Evolutionary conservation across 2,797 vertebrate genomes (phyloP), one percentile per base, ranked within the genome.

Genomic region (Acanthurus tractus): DNA sequence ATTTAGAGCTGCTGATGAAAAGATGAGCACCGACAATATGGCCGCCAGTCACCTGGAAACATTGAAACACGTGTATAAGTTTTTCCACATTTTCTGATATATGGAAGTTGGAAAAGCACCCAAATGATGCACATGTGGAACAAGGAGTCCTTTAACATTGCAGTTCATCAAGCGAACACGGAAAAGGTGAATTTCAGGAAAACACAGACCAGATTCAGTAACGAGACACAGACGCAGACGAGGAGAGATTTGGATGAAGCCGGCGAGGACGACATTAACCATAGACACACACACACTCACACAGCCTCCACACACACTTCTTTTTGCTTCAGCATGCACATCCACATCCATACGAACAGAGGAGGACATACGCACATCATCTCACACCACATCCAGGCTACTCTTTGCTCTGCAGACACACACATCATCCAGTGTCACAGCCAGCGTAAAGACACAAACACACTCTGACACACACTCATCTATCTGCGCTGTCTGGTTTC

Each of bases 361-460:
- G 29, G 29, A 29, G 29, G 29, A 34, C 29, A 34, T 13, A 48
- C 54, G 48, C 72, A 78, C 70, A 79, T 75, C 61, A 78, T 67
- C 44, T 57, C 63, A 22, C 59, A 80, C 70, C 58, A 75, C 48
- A 72, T 59, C 55, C 55, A 61, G 14, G 17, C 74, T 42, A 22
- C 23, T 49, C 76, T 59, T 68, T 3, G 36, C 38, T 71, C 63
- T 8, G 9, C 64, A 81, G 82, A 82, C 82, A 72, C 72, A 78
- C 81, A 84, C 81, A 90, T 85, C 79, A 88, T 84, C 69, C 63
- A 45, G 34, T 49, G 70, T 87, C 79, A 79, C 70, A 25, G 64
- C 46, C 54, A 65, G 44, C 6, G 17, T 17, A 65, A 67, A 87
- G 64, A 77, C 52, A 61, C 71, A 82, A 50, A 79, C 57, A 42